Conservation (phyloP, 2,113 vertebrate genomes). For the Collichthys lucidus region DNA sequence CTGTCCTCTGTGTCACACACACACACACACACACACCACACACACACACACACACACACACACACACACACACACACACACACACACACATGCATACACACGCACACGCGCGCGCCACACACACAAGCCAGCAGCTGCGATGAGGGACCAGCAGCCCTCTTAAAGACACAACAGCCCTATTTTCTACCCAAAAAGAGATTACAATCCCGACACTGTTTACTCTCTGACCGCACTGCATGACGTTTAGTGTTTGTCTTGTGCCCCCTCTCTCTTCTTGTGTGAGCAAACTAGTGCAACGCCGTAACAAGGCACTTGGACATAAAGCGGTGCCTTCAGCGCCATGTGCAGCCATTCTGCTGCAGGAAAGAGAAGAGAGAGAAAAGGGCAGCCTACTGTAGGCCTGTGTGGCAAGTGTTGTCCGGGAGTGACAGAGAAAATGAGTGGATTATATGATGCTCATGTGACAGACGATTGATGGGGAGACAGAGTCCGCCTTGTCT, state of each 20-base stretch:
- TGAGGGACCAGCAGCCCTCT: conserved; percentile 95
- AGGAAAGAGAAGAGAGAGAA: not conserved
- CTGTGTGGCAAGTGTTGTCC: conserved; percentile 47
- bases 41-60: too few species aligned
- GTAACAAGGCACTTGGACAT: conserved; percentile 83
- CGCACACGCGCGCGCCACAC: too few species aligned
- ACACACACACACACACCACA: conserved; percentile 81
- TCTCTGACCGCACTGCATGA: conserved; percentile 84
- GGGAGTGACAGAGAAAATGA: conserved; percentile 53
- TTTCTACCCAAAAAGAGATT: conserved; percentile 82
- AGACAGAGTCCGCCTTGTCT: conserved; percentile 39
- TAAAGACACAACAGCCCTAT: conserved; percentile 97
- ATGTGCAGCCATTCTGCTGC: conserved; percentile 67
- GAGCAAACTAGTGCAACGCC: conserved; percentile 82
- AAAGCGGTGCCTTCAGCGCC: conserved; percentile 76
- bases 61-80: conserved; percentile 79
- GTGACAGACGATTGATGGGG: conserved; percentile 34
- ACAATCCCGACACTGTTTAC: conserved; percentile 87
- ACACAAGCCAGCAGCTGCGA: conserved; percentile 95
- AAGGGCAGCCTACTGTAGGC: conserved; percentile 61
- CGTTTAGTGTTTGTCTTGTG: conserved; percentile 80
- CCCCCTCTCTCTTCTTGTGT: conserved; percentile 74
- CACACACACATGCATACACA: conserved; percentile 77
- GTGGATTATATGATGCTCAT: conserved; percentile 53
- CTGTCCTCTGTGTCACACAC: conserved; percentile 92